Evolutionary conservation across 2,888 invertebrate species (phyloP).

Genomic region (Eudemis profundana): DNA sequence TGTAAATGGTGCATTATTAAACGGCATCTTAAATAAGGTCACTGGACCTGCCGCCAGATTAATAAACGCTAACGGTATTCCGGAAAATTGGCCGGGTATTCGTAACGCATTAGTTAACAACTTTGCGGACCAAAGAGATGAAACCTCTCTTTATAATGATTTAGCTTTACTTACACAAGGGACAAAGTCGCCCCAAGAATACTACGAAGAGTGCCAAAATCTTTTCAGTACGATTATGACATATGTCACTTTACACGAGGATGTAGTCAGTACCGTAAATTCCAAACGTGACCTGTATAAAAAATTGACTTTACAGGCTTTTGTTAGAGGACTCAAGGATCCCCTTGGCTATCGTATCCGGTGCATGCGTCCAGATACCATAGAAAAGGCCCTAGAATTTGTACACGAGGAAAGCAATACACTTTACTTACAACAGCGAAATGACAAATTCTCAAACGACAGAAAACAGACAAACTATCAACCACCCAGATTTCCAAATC

Average conservation of each 20-base stretch:
- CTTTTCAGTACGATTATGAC: constrained; percentile 36
- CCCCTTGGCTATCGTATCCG: constrained; percentile 51
- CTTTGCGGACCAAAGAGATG: constrained; percentile 1
- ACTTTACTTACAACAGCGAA: constrained; percentile 47
- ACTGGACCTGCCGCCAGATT: not conserved
- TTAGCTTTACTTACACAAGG: constrained; percentile 45
- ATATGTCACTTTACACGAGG: constrained; percentile 48
- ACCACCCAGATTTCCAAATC: too few species aligned
- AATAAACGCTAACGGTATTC: constrained; percentile 7
- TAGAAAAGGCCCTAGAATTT: constrained; percentile 50
- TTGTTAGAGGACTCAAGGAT: constrained; percentile 48
- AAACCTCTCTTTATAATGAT: not conserved
- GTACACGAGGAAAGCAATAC: constrained; percentile 50
- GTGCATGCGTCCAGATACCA: constrained; percentile 50
- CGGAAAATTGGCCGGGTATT: not conserved
- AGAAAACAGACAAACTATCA: too few species aligned
- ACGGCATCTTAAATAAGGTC: not conserved
- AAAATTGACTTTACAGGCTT: constrained; percentile 50
- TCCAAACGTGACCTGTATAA: constrained; percentile 47
- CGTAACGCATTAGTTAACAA: not conserved
- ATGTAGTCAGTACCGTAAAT: constrained; percentile 43
- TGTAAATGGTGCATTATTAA: not conserved
- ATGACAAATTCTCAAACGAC: too few species aligned
- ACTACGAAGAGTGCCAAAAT: constrained; percentile 39
- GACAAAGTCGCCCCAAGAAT: constrained; percentile 46